Evolutionary conservation across 2,797 vertebrate species (phyloP).

Genomic region (Telmatherina bonti): DNA sequence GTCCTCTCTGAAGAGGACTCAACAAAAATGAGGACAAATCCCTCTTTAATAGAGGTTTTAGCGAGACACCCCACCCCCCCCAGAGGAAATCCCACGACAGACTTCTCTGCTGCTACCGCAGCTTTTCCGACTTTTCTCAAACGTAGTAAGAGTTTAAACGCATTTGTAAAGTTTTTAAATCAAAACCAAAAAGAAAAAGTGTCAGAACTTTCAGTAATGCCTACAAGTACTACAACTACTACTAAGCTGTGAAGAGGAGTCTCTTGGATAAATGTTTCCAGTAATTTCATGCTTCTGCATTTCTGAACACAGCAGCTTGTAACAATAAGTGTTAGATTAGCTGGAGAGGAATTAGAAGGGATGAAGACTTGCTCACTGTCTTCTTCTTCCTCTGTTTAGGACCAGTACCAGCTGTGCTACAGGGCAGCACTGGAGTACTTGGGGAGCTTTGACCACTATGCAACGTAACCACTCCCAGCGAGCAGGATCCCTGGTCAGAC

Average conservation of each 20-base stretch:
- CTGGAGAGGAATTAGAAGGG: background rate
- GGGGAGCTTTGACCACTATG: constrained; percentile 99
- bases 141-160: constrained; percentile 29
- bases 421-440: constrained; percentile 95
- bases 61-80: constrained; percentile 5
- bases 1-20: constrained; percentile 13
- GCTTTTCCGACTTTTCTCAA: constrained; percentile 7
- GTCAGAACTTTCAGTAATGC: background rate
- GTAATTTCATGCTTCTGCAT: background rate
- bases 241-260: background rate
- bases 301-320: background rate
- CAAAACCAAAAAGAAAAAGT: background rate
- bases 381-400: constrained; percentile 74
- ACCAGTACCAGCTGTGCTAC: constrained; percentile 99
- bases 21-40: constrained; percentile 32
- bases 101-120: constrained; percentile 4
- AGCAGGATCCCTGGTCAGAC: constrained; percentile 72
- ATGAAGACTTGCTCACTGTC: constrained; percentile 7
- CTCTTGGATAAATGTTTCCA: background rate
- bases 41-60: constrained; percentile 31
- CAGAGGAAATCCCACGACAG: constrained; percentile 18
- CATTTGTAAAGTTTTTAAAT: constrained; percentile 5
- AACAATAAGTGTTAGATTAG: background rate
- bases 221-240: constrained; percentile 1
- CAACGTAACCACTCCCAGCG: constrained; percentile 93